Conservation (phyloP, 2,888 invertebrate species). For the Arenicola marina region DNA sequence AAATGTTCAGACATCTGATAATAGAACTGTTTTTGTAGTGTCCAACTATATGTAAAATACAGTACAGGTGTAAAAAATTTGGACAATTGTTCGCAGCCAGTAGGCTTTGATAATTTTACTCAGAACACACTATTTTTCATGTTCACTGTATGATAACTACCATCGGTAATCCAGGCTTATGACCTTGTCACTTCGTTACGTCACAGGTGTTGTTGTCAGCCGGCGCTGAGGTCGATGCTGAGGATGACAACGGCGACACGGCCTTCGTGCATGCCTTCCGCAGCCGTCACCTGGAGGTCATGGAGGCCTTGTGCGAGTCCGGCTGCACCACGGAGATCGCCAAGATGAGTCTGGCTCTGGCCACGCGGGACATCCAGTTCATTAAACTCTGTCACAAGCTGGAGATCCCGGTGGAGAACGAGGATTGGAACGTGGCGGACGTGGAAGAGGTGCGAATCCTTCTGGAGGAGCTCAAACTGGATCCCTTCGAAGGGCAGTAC, state of each 20-base stretch:
- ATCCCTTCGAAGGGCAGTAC: conserved; percentile 36
- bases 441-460: conserved; percentile 21
- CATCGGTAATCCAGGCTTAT: too few species aligned
- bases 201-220: conserved; percentile 31
- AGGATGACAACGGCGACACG: conserved; percentile 39
- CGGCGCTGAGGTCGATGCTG: conserved; percentile 36
- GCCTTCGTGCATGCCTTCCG: conserved; percentile 39
- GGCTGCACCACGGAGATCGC: conserved; percentile 37
- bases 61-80: too few species aligned
- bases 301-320: conserved; percentile 27
- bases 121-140: too few species aligned
- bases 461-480: conserved; percentile 29
- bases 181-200: too few species aligned
- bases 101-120: too few species aligned
- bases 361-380: conserved; percentile 30
- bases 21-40: too few species aligned
- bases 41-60: too few species aligned
- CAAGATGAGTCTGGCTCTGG: conserved; percentile 37
- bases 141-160: too few species aligned
- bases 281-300: conserved; percentile 25
- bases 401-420: conserved; percentile 38
- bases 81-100: too few species aligned
- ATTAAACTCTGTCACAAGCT: conserved; percentile 28
- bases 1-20: too few species aligned
- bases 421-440: conserved; percentile 35